These are phyloP conservation scores for Chrysotoxum bicinctum DNA, from an alignment of 2,888 invertebrate species.

Conservation along the genomic window DNA sequence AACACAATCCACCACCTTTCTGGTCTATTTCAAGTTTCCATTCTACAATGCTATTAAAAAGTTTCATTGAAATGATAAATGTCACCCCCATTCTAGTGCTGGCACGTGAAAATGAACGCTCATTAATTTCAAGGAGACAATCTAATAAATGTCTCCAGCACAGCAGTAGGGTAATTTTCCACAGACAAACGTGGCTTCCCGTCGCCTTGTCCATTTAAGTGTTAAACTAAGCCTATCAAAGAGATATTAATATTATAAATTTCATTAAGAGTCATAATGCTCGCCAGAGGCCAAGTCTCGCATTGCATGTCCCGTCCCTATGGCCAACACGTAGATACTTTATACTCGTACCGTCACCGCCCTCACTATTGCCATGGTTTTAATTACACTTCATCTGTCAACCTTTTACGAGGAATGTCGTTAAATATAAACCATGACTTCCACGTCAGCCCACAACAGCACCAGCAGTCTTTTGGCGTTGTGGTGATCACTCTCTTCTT, in stretches of 20 bases:
- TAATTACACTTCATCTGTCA: conserved; percentile 58
- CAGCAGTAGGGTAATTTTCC: conserved; percentile 20
- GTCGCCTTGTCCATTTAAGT: conserved; percentile 33
- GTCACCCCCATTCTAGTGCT: conserved; percentile 28
- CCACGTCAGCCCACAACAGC: background rate
- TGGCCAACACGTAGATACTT: background rate
- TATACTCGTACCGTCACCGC: background rate
- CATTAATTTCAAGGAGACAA: conserved; percentile 35
- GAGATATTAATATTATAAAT: conserved; percentile 64
- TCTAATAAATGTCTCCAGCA: conserved; percentile 18
- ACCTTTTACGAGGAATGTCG: conserved; percentile 10
- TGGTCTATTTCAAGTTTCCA: background rate
- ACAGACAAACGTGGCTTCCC: background rate
- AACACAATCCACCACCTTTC: background rate
- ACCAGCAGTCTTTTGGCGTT: background rate
- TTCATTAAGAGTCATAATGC: conserved; percentile 46
- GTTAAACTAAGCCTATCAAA: conserved; percentile 44
- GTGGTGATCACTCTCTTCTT: conserved; percentile 51
- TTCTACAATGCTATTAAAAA: conserved; percentile 30
- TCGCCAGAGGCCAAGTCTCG: background rate
- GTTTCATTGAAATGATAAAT: conserved; percentile 46
- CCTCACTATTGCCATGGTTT: background rate
- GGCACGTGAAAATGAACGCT: conserved; percentile 42
- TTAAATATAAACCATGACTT: conserved; percentile 13
- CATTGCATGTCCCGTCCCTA: background rate